Base-by-base conservation (phyloP, 2,113 vertebrate species). In the Lichenostomus cassidix region DNA sequence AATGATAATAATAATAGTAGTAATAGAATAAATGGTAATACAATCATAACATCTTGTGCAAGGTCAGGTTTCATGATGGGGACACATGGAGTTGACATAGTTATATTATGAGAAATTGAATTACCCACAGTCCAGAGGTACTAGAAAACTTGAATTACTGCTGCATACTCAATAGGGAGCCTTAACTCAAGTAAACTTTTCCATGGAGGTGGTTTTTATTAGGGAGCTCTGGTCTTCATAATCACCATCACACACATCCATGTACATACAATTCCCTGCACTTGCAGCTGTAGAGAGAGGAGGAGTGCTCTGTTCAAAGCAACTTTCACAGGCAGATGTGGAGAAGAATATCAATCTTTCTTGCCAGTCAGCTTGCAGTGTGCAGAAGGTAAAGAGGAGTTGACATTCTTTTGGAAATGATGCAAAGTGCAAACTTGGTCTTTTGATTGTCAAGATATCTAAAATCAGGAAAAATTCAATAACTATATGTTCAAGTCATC, bases 31-130 rank as follows among this genome's bases (percentile, higher is more conserved):
- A 69, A 62, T 62, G 18, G 13, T 39, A 29, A 46, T 29, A 53
- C 18, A 53, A 15, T 60, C 0, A 0, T 52, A 53, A 65, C 35
- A 27, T 68, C 44, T 81, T 0, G 0, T 74, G 79, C 44, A 37
- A 14, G 73, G 74, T 85, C 46, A 89, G 65, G 44, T 64, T 37
- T 94, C 21, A 20, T 69, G 84, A 82, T 78, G 52, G 49, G 35
- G 41, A 86, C 47, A 52, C 46, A 53, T 0, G 46, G 65, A 79
- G 9, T n/a, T 76, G 74, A 37, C 23, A 73, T 60, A 35, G 56
- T 60, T 84, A 27, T 28, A 64, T 75, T 68, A 42, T 14, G 23
- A 76, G 74, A 82, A 89, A 92, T 8, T 65, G 15, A 85, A 91
- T 82, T 94, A 68, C 31, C 18, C 41, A 64, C 33, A 52, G 56